Evolutionary conservation across 2,113 vertebrate genomes (phyloP).

Genomic region (Cepphus grylle): DNA sequence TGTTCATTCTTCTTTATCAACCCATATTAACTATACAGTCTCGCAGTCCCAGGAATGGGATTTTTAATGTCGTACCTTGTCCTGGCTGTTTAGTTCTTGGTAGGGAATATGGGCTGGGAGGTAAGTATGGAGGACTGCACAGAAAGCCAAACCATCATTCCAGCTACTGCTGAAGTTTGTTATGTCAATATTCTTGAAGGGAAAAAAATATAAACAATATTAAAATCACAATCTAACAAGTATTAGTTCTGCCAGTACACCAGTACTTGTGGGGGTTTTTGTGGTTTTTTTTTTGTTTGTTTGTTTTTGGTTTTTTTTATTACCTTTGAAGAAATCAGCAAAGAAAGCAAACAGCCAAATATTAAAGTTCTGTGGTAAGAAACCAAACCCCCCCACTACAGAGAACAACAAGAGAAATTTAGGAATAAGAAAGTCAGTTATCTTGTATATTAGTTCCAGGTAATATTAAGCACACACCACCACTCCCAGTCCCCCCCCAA

Average conservation of each 20-base stretch:
- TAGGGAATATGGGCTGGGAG: conserved; percentile 96
- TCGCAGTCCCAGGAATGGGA: background rate
- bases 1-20: background rate
- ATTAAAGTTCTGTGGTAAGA: background rate
- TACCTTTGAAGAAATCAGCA: background rate
- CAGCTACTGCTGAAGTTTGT: conserved; percentile 99
- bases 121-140: conserved; percentile 93
- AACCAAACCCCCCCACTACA: background rate
- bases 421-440: background rate
- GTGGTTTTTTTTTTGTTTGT: background rate
- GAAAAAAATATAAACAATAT: background rate
- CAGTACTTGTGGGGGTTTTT: background rate
- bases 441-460: background rate
- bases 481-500: rapidly evolving
- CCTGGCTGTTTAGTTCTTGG: conserved; percentile 90
- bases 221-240: background rate
- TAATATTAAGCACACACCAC: background rate
- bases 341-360: background rate
- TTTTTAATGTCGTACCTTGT: conserved; percentile 80
- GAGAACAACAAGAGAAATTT: background rate
- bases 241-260: background rate
- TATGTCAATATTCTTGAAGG: conserved; percentile 91
- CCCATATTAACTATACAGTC: background rate
- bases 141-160: conserved; percentile 96
- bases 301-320: background rate